Conservation (phyloP, 2,797 vertebrate genomes). For the Apodemus agrarius region DNA sequence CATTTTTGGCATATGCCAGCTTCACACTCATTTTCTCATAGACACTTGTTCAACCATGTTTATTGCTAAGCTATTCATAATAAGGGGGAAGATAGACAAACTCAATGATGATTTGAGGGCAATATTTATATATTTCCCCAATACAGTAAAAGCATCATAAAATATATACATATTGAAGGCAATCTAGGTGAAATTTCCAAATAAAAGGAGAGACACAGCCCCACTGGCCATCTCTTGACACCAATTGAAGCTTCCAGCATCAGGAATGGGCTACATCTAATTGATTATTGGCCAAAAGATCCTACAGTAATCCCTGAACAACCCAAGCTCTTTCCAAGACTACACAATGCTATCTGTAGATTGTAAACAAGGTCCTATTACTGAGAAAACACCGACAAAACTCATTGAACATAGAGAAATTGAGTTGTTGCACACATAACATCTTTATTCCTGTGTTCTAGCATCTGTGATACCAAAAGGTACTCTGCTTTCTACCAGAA, state of each 20-base stretch:
- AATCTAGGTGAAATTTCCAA: not conserved
- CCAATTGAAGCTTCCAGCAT: not conserved
- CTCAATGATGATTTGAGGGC: not conserved
- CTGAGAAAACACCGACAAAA: not conserved
- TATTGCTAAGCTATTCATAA: not conserved
- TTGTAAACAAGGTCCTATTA: not conserved
- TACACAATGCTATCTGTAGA: not conserved
- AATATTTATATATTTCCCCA: too few species aligned
- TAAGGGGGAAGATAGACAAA: not conserved
- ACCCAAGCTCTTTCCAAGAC: not conserved
- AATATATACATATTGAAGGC: not conserved
- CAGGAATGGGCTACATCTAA: not conserved
- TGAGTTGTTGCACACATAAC: not conserved
- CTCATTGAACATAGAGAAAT: not conserved
- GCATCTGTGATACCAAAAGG: not conserved
- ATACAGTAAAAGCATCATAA: not conserved
- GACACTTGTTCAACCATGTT: not conserved
- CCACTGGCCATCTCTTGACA: not conserved
- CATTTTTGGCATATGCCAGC: too few species aligned
- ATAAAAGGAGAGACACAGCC: not conserved
- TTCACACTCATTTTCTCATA: not conserved
- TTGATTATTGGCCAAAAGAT: not conserved
- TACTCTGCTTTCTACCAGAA: not conserved
- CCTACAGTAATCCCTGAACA: not conserved
- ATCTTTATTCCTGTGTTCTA: not conserved